Evolutionary conservation across 2,797 vertebrate species (phyloP), one percentile per base, ranked within the genome.

Genomic region (Gymnopithys bicolor): DNA sequence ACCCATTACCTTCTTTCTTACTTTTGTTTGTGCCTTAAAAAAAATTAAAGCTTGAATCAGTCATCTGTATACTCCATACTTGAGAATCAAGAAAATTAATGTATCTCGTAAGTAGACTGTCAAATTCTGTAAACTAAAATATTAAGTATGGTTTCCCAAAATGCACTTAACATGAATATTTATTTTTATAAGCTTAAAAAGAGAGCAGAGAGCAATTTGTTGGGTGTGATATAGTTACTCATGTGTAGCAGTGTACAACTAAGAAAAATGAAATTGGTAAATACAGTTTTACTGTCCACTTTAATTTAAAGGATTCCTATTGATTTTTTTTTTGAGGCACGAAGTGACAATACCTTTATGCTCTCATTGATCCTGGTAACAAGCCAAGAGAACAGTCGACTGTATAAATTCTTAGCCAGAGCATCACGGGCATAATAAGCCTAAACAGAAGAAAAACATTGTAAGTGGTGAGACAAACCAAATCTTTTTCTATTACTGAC

Each of bases 1-100:
- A 15, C 99, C 99, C 99, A 99, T 99, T 79, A 99, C 99, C 98
- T 99, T 99, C 98, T 99, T 99, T 83, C 98, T 98, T 75, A 98
- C 97, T 98, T 99, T 99, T 70, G 98, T 97, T 96, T 99, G 99
- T 83, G 99, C 99, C 99, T 99, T 96, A 35, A 83, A 93, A 87
- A 30, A 92, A 62, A 80, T 66, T 14, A 76, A 84, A 74, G 7
- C 51, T 7, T 73, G 60, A 67, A 13, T 95, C 80, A 79, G 37
- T 82, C 43, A 63, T 49, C 27, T 39, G 45, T 24, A 45, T 3
- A 14, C 22, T 68, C 69, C 56, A 58, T 28, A 87, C 18, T 10
- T 45, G 16, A 35, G 21, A 77, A 13, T 22, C 39, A 73, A 79
- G 51, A 90, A 64, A 79, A 64, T 15, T 5, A 60, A 79, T 32